These are phyloP conservation scores for Telenomus remus DNA, from an alignment of 1,140 invertebrate species.

Conservation along the genomic window DNA sequence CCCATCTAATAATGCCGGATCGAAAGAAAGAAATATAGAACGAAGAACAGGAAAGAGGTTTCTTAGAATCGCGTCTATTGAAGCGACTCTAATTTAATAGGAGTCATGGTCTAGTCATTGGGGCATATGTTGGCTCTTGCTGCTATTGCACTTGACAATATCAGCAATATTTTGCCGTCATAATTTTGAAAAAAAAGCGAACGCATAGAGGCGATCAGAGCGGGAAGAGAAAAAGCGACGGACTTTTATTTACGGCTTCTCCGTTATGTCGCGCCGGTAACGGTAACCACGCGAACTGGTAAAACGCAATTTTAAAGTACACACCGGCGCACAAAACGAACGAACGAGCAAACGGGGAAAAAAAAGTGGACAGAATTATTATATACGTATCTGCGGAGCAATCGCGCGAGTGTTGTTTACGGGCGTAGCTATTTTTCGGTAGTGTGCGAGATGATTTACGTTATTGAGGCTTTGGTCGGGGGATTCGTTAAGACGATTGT, in stretches of 20 bases:
- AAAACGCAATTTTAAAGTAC: neutral
- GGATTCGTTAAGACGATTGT: too few species aligned
- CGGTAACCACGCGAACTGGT: slow-evolving; percentile 1
- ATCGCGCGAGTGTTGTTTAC: too few species aligned
- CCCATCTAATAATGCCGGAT: neutral
- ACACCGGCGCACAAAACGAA: neutral
- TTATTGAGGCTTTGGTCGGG: too few species aligned
- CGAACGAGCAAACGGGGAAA: too few species aligned
- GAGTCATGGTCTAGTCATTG: neutral
- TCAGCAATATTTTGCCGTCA: neutral
- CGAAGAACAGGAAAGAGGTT: neutral
- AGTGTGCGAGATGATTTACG: too few species aligned
- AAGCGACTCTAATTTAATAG: slow-evolving; percentile 1
- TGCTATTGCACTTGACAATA: neutral
- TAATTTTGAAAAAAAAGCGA: neutral
- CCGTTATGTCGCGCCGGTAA: neutral
- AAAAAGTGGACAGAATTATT: neutral
- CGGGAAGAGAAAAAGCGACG: neutral
- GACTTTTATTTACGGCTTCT: neutral
- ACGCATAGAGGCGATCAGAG: neutral
- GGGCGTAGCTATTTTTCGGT: too few species aligned
- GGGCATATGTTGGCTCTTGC: neutral
- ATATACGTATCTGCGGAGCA: neutral
- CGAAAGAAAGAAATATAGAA: neutral
- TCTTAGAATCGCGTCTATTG: neutral